Conservation (phyloP, 2,113 vertebrate genomes). For the Ovis aries region ARS-UI_Ramb_v3.0 NC_056055.1:181503001-181503500, state of each 20-base stretch:
- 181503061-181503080: not conserved
- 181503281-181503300: not conserved
- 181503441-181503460: not conserved
- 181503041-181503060: not conserved
- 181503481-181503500: not conserved
- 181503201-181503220: not conserved
- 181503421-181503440: not conserved
- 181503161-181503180: not conserved
- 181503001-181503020: not conserved
- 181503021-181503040: not conserved
- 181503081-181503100: not conserved
- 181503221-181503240: not conserved
- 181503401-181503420: not conserved
- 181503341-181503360: not conserved
- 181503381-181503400: not conserved
- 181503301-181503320: not conserved
- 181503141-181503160: not conserved
- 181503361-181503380: not conserved
- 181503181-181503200: not conserved
- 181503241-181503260: not conserved
- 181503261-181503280: not conserved
- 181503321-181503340: not conserved
- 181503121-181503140: not conserved
- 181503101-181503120: not conserved
- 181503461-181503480: not conserved